Conservation (phyloP, 2,113 vertebrate species). For the Anguilla rostrata region DNA sequence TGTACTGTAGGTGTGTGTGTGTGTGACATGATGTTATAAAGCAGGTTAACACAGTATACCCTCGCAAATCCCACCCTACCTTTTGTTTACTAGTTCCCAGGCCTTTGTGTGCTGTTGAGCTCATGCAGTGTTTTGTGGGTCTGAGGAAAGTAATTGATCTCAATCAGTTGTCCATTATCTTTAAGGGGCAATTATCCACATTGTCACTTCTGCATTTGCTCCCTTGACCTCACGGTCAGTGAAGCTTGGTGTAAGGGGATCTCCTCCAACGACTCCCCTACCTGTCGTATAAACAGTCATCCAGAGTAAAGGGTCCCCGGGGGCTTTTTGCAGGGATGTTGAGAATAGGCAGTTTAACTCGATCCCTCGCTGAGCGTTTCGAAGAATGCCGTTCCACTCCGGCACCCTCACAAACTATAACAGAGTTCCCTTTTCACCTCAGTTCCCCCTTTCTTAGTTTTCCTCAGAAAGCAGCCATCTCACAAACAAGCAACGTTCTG, state of each 20-base stretch:
- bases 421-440: constrained; percentile 57
- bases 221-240: constrained; percentile 81
- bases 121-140: constrained; percentile 39
- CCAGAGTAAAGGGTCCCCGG: constrained; percentile 82
- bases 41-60: constrained; percentile 36
- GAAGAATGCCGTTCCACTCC: constrained; percentile 77
- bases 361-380: constrained; percentile 77
- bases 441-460: constrained; percentile 22
- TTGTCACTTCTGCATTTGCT: constrained; percentile 95
- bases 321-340: constrained; percentile 77
- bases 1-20: constrained; percentile 3
- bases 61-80: constrained; percentile 26
- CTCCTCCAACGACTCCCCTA: constrained; percentile 80
- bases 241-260: constrained; percentile 84
- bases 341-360: constrained; percentile 76
- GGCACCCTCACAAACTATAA: constrained; percentile 81
- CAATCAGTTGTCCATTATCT: constrained; percentile 91
- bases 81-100: constrained; percentile 40
- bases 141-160: constrained; percentile 84
- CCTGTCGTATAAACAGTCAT: constrained; percentile 85
- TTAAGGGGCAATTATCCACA: constrained; percentile 91
- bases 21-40: neutral
- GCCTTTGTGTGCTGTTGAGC: neutral
- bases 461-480: constrained; percentile 44
- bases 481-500: constrained; percentile 82